These are phyloP conservation scores for Sphenopsis melanotis DNA, from an alignment of 2,797 vertebrate species.

Conservation along the genomic window DNA sequence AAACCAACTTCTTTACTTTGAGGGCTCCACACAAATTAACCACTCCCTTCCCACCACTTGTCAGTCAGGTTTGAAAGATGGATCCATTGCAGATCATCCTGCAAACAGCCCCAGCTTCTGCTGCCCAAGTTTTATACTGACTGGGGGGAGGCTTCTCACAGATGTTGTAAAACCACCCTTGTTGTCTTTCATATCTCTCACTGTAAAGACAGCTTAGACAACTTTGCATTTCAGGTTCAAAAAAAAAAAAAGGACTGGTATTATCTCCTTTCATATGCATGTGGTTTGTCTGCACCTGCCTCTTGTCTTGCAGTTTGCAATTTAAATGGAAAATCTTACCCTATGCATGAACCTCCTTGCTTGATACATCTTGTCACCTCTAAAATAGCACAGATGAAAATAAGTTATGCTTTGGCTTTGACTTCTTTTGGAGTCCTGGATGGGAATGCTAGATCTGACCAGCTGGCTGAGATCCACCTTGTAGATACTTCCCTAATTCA, in stretches of 20 bases:
- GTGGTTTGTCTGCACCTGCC: slow-evolving; percentile 39
- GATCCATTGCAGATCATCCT: neutral
- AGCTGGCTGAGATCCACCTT: slow-evolving; percentile 30
- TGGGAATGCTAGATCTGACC: slow-evolving; percentile 23
- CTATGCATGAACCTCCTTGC: neutral
- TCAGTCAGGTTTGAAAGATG: neutral
- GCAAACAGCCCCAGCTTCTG: neutral
- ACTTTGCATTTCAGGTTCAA: neutral
- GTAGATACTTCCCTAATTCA: slow-evolving; percentile 6
- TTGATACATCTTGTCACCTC: slow-evolving; percentile 34
- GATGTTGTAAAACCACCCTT: neutral
- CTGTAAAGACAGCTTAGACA: neutral
- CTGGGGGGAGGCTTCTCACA: neutral
- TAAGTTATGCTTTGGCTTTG: slow-evolving; percentile 41
- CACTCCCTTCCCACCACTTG: neutral
- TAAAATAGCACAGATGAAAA: slow-evolving; percentile 63
- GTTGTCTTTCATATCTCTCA: neutral
- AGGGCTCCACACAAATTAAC: neutral
- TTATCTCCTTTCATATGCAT: slow-evolving; percentile 26
- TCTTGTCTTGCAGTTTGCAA: neutral
- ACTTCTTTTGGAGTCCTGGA: slow-evolving; percentile 32
- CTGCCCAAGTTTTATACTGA: neutral
- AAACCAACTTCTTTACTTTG: neutral
- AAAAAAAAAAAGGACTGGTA: neutral
- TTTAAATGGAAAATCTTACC: slow-evolving; percentile 58